Conservation (phyloP, 2,888 invertebrate species). For the Eupithecia dodoneata region DNA sequence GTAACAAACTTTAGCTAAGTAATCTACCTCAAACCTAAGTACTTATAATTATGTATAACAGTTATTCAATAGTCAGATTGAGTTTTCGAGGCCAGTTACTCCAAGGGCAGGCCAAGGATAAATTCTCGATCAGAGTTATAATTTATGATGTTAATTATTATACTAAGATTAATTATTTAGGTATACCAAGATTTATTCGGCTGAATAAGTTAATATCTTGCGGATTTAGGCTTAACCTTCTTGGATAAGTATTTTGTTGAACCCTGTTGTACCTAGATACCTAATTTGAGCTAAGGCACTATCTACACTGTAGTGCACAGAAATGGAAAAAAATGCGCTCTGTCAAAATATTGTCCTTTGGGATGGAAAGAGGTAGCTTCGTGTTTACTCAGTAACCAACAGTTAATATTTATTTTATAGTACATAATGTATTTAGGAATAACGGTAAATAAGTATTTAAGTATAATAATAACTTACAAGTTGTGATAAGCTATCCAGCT, state of each 20-base stretch:
- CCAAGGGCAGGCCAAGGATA: conserved; percentile 10
- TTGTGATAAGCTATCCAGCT: conserved; percentile 72
- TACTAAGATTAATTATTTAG: background rate
- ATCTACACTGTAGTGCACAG: background rate
- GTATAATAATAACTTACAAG: conserved; percentile 54
- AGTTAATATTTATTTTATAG: background rate
- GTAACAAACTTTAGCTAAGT: background rate
- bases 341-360: background rate
- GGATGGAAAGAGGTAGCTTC: background rate
- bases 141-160: conserved; percentile 18
- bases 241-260: background rate
- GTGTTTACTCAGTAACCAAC: background rate
- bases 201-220: background rate
- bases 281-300: background rate
- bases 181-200: background rate
- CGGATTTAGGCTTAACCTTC: background rate
- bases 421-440: no score
- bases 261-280: no score
- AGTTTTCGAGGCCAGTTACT: conserved; percentile 8
- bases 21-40: background rate
- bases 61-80: conserved; percentile 1
- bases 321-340: background rate
- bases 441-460: no score
- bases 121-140: background rate
- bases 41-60: background rate